These are phyloP conservation scores for Channa maculata DNA, from an alignment of 2,113 vertebrate species.

Conservation along the genomic window DNA sequence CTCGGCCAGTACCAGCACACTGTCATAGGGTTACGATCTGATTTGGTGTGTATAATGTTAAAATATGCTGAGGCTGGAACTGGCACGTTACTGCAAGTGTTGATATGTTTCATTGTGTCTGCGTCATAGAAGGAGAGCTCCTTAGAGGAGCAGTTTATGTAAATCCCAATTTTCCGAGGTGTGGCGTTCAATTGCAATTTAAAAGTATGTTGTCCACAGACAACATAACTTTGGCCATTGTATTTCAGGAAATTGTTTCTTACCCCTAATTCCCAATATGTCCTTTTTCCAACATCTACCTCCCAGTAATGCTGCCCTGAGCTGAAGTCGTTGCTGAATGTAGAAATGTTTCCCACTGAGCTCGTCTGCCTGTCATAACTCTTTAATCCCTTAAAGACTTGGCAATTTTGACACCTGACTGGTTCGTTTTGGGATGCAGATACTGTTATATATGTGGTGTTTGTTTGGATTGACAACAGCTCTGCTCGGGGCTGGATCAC, in stretches of 20 bases:
- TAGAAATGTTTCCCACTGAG: too few relatives aligned
- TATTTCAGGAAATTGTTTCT: constrained; percentile 29
- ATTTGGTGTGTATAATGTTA: background rate
- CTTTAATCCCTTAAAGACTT: too few relatives aligned
- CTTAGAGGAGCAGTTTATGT: constrained; percentile 50
- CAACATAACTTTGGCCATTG: background rate
- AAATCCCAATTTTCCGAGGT: constrained; percentile 56
- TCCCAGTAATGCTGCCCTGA: constrained; percentile 69
- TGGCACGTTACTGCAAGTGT: constrained; percentile 3
- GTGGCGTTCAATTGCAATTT: background rate
- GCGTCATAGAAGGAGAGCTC: constrained; percentile 67
- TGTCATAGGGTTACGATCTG: constrained; percentile 5
- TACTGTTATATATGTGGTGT: constrained; percentile 17
- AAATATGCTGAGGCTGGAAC: constrained; percentile 17
- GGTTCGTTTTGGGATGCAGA: constrained; percentile 7
- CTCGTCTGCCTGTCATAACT: too few relatives aligned
- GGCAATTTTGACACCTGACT: too few relatives aligned
- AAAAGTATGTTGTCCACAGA: too few relatives aligned
- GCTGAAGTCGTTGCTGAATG: constrained; percentile 31
- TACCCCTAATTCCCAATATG: constrained; percentile 62
- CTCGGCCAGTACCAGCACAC: too few relatives aligned
- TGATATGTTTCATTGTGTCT: constrained; percentile 56
- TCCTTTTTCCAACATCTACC: constrained; percentile 56
- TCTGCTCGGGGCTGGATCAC: constrained; percentile 50
- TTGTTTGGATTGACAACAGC: constrained; percentile 15